phyloP scores from a whole-genome alignment of 2,113 vertebrate genomes.

The Halcyon malimbica region DNA sequence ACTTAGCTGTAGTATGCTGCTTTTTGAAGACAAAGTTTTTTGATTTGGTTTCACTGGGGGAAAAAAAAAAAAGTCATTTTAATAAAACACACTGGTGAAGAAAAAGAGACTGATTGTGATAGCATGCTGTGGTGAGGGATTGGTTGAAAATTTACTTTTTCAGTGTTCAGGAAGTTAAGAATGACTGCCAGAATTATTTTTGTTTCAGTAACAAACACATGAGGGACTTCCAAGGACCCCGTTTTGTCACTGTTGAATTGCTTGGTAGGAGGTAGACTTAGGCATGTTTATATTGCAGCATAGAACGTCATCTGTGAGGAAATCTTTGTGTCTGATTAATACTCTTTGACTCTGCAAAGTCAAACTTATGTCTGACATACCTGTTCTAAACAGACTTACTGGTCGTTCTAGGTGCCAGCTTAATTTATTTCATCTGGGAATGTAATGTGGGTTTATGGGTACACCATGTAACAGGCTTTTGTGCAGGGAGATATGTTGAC shows the following conservation, averaged over 20 bases:
- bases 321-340: accelerated
- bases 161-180: not conserved
- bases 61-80: not conserved
- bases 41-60: not conserved
- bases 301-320: not conserved
- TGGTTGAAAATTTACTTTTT: not conserved
- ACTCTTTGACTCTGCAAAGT: not conserved
- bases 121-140: not conserved
- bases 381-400: accelerated
- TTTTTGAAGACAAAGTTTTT: not conserved
- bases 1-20: not conserved
- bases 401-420: not conserved
- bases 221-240: not conserved
- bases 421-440: not conserved
- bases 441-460: accelerated
- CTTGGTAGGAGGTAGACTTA: not conserved
- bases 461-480: not conserved
- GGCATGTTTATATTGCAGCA: not conserved
- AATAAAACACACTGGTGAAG: not conserved
- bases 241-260: not conserved
- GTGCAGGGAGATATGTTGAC: accelerated
- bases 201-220: not conserved
- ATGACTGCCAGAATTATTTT: not conserved
- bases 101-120: not conserved
- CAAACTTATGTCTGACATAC: accelerated